Conservation (phyloP, 2,888 invertebrate species). For the Leptinotarsa peninsularis region DNA sequence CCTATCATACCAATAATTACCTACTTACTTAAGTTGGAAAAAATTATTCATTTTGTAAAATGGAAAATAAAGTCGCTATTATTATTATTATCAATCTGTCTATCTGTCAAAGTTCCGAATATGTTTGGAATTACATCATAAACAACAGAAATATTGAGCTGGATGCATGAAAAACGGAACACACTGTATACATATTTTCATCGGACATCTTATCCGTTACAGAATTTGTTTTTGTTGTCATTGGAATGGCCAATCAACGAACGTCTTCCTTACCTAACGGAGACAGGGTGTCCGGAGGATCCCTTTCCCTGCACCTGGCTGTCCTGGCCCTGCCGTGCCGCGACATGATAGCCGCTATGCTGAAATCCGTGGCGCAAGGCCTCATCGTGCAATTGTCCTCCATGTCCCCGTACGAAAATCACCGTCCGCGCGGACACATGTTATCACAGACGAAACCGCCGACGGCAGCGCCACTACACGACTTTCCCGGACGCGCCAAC, state of each 20-base stretch:
- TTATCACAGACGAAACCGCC: conserved; percentile 52
- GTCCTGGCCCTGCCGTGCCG: conserved; percentile 73
- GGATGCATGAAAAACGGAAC: too few species aligned
- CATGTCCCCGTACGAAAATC: conserved; percentile 58
- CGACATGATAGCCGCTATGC: conserved; percentile 96
- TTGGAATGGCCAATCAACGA: not conserved
- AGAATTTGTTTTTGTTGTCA: not conserved
- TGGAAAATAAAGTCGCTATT: too few species aligned
- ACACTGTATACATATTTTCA: too few species aligned
- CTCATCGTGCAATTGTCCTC: conserved; percentile 78
- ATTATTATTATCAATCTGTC: too few species aligned
- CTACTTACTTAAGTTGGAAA: too few species aligned
- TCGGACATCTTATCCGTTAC: not conserved
- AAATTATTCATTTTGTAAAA: too few species aligned
- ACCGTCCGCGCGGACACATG: conserved; percentile 51
- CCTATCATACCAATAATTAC: too few species aligned
- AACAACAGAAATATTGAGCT: too few species aligned
- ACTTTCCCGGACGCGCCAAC: conserved; percentile 15
- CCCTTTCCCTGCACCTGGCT: conserved; percentile 69
- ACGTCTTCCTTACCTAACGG: conserved; percentile 62
- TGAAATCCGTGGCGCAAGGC: conserved; percentile 93
- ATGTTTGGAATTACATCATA: too few species aligned
- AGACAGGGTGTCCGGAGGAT: conserved; percentile 62
- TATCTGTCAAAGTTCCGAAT: too few species aligned
- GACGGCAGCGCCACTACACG: not conserved